phyloP scores from a whole-genome alignment of 2,888 invertebrate species.

The Volucella inanis region DNA sequence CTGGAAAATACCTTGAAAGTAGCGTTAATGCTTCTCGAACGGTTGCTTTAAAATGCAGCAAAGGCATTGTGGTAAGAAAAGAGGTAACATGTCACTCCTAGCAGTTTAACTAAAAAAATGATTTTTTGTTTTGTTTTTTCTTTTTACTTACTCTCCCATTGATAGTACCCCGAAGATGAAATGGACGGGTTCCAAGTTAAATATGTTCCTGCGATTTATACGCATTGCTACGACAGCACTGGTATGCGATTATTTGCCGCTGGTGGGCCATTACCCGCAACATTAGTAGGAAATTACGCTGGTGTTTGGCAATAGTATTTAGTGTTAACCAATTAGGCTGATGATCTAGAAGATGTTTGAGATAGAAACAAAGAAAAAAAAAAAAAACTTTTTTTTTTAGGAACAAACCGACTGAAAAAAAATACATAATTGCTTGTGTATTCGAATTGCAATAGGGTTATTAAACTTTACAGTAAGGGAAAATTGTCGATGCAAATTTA shows the following conservation, averaged over 20 bases:
- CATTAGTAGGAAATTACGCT: constrained; percentile 96
- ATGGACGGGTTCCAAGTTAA: constrained; percentile 93
- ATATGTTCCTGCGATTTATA: constrained; percentile 97
- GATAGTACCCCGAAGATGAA: constrained; percentile 93
- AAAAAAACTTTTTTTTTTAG: constrained; percentile 48
- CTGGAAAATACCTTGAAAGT: constrained; percentile 95
- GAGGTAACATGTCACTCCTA: constrained; percentile 58
- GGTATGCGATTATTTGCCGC: constrained; percentile 96
- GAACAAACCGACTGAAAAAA: constrained; percentile 69
- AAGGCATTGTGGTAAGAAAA: constrained; percentile 91
- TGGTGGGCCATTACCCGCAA: constrained; percentile 96
- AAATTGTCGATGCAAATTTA: constrained; percentile 37
- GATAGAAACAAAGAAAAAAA: constrained; percentile 5
- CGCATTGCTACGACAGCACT: constrained; percentile 96
- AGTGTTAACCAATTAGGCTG: constrained; percentile 31
- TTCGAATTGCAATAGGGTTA: constrained; percentile 63
- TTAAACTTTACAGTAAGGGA: constrained; percentile 52
- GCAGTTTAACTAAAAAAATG: constrained; percentile 44
- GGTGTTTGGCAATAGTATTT: constrained; percentile 92
- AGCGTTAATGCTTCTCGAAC: constrained; percentile 94
- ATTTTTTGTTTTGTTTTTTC: constrained; percentile 34
- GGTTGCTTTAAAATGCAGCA: constrained; percentile 93
- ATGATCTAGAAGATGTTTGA: constrained; percentile 35
- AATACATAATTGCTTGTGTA: constrained; percentile 60
- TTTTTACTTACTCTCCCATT: constrained; percentile 56